Conservation (phyloP, 2,113 vertebrate species). For the Phasianus colchicus region DNA sequence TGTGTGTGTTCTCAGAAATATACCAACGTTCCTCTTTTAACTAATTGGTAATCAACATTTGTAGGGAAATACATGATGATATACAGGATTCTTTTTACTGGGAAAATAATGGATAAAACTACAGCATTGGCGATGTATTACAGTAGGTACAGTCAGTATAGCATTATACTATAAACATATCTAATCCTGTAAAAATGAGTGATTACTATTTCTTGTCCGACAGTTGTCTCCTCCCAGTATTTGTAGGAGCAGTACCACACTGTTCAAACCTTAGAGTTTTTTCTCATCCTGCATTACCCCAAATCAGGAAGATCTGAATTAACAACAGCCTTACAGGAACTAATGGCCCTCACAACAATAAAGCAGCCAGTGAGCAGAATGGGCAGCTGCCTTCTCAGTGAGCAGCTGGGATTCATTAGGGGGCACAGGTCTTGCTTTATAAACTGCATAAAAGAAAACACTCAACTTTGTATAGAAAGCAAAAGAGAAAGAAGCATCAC, state of each 20-base stretch:
- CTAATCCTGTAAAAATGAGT: background rate
- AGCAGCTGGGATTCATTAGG: background rate
- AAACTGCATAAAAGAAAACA: background rate
- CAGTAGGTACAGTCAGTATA: background rate
- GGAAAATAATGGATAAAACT: background rate
- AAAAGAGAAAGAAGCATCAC: background rate
- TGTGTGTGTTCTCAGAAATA: background rate
- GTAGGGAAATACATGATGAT: background rate
- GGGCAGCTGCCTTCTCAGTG: background rate
- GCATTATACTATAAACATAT: background rate
- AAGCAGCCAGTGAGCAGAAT: background rate
- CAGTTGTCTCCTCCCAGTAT: background rate
- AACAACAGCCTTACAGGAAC: background rate
- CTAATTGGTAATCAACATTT: background rate
- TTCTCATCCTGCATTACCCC: background rate
- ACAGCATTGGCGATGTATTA: background rate
- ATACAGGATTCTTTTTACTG: background rate
- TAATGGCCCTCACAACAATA: background rate
- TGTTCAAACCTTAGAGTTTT: background rate
- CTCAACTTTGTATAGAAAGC: background rate
- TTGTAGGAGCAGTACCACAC: background rate
- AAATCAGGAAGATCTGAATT: background rate
- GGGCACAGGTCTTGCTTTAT: background rate
- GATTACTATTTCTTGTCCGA: background rate
- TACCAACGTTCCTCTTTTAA: fast-evolving